These are phyloP conservation scores for Alcedo atthis DNA, from an alignment of 2,797 vertebrate genomes.

Conservation along the genomic window DNA sequence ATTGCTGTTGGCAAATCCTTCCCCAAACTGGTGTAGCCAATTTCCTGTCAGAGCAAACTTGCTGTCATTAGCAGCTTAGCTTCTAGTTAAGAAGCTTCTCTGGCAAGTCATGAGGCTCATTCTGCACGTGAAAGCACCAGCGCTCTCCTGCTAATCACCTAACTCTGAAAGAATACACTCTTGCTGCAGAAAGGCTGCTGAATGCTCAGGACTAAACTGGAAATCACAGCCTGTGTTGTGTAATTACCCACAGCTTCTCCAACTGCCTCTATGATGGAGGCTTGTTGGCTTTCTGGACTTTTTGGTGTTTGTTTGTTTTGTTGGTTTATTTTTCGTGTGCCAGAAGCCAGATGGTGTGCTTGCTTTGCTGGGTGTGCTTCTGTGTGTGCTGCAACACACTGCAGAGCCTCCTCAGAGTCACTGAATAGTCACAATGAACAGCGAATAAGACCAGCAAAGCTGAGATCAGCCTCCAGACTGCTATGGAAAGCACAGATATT, in stretches of 20 bases:
- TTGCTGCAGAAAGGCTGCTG: background rate
- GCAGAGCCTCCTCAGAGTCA: background rate
- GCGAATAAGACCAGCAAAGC: background rate
- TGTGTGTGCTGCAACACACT: background rate
- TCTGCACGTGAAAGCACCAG: background rate
- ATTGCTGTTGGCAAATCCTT: background rate
- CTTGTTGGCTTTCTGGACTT: background rate
- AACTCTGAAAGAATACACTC: background rate
- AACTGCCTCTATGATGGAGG: background rate
- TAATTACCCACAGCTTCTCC: background rate
- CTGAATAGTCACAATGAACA: background rate
- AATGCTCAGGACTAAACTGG: background rate
- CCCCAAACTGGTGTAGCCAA: background rate
- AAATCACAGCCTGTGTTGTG: background rate
- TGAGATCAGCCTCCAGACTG: background rate
- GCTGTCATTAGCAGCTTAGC: background rate
- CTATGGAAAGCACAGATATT: background rate
- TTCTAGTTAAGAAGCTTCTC: background rate
- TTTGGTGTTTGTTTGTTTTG: background rate
- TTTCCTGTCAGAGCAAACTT: background rate
- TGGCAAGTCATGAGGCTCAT: background rate
- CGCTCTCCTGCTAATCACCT: background rate
- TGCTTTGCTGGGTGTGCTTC: background rate
- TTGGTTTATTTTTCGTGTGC: background rate
- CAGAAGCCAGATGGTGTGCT: background rate